Evolutionary conservation across 2,797 vertebrate species (phyloP).

Genomic region (Limnodromus scolopaceus): DNA sequence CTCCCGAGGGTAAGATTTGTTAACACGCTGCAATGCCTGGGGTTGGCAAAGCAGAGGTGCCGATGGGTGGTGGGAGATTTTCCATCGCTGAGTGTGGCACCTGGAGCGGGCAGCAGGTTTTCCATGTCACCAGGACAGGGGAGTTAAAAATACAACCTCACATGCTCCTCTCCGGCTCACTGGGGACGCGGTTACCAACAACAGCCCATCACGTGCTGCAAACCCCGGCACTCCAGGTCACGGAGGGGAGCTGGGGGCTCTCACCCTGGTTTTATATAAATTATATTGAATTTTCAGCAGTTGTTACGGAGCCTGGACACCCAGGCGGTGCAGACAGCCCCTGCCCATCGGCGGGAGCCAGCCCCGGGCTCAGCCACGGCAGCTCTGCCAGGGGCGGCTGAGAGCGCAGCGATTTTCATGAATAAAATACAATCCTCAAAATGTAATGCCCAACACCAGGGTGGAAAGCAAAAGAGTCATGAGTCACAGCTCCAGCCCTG

Average conservation of each 20-base stretch:
- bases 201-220: not conserved
- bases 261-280: not conserved
- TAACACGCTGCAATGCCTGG: accelerated
- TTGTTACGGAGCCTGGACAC: not conserved
- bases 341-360: accelerated
- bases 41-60: not conserved
- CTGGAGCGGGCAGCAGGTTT: not conserved
- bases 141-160: slow-evolving; percentile 67
- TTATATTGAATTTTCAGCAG: not conserved
- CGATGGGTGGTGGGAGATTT: not conserved
- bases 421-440: not conserved
- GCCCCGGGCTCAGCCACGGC: not conserved
- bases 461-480: not conserved
- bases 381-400: not conserved
- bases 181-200: slow-evolving; percentile 20
- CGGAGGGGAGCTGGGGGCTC: not conserved
- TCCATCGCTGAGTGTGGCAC: not conserved
- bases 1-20: accelerated
- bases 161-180: not conserved
- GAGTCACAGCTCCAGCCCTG: not conserved
- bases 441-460: not conserved
- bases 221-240: accelerated
- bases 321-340: accelerated
- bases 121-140: not conserved
- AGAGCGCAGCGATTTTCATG: not conserved